Base-by-base conservation (phyloP, 2,113 vertebrate species). In the Poecilia latipinna region DNA sequence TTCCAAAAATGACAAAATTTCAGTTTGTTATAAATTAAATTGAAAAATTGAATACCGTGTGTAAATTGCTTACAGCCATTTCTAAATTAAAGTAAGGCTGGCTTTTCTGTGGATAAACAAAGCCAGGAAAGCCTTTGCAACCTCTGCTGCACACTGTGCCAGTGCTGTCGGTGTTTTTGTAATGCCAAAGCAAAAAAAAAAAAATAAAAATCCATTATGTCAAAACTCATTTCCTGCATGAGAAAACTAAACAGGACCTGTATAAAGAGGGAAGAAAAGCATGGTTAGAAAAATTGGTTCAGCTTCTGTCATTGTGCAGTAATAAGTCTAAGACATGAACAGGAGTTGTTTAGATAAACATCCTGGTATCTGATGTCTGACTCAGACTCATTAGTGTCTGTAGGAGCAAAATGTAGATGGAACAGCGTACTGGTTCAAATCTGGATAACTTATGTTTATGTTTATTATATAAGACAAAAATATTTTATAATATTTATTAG, bases 161-260 rank as follows among this genome's bases (percentile, higher is more conserved):
- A 77, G 72, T 12, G 68, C 84, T 84, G 87, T 87, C 80, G 80
- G 77, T 84, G 88, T 91, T 93, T 91, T 86, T 90, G 91, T 88
- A 92, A 93, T 84, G 71, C 89, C 81, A 42, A 42, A 42, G 13
- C 12, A 42, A 42, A 88, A 15, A 42, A 15, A 42, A 39, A 44
- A 48, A 42, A 39, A 44, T 19, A 48, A 48, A 93, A 94, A 94
- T 91, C 91, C 94, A 95, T 95, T 94, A 95, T 94, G 94, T 95
- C 93, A 94, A 93, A 94, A 92, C 89, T 90, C 70, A 94, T 94
- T 95, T 95, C 93, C 94, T 94, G 90, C 60, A 39, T 71, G 85
- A 86, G 88, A 92, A 93, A 94, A 94, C 78, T 88, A 89, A 95
- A 93, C 91, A 93, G 82, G 86, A 83, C 68, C 83, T 72, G 85